A percentile compares a stretch with the other conserved stretches of the same genome.
phyloP scores from a whole-genome alignment of 2,888 invertebrate genomes.

The Rapana venosa region DNA sequence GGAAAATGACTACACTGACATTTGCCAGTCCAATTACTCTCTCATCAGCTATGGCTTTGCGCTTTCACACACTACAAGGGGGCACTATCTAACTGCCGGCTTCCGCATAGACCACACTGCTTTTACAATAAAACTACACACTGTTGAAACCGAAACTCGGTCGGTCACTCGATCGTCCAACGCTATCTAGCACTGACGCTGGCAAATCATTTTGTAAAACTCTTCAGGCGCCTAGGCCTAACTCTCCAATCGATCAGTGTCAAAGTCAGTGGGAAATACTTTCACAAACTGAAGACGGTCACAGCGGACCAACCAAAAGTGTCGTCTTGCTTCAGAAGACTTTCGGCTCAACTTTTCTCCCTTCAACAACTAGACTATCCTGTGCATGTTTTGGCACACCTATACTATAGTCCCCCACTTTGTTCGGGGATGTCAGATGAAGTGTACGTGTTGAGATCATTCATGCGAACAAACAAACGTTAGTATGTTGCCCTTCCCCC shows the following conservation, averaged over 20 bases:
- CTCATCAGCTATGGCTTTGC: background rate
- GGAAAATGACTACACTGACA: slow-evolving; percentile 33
- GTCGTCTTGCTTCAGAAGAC: slow-evolving; percentile 2
- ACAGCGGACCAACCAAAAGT: no score
- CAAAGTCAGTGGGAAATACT: background rate
- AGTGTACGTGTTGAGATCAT: background rate
- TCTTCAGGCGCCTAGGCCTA: background rate
- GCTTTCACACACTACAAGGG: slow-evolving; percentile 1
- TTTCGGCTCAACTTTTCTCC: background rate
- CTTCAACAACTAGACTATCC: background rate
- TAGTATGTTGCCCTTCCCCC: slow-evolving; percentile 19
- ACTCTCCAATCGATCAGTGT: slow-evolving; percentile 25
- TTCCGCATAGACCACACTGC: background rate
- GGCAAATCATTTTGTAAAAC: background rate
- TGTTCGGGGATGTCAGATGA: background rate
- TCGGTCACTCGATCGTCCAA: background rate
- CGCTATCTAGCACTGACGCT: background rate
- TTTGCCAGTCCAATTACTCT: background rate
- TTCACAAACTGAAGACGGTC: no score
- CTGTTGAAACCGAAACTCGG: slow-evolving; percentile 3
- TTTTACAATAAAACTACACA: no score
- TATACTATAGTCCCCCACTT: background rate
- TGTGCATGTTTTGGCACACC: background rate
- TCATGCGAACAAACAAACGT: background rate
- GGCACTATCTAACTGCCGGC: slow-evolving; percentile 14